Conservation (phyloP, 92 coral and sea anemone species). For the Epizoanthus scotinus region DNA sequence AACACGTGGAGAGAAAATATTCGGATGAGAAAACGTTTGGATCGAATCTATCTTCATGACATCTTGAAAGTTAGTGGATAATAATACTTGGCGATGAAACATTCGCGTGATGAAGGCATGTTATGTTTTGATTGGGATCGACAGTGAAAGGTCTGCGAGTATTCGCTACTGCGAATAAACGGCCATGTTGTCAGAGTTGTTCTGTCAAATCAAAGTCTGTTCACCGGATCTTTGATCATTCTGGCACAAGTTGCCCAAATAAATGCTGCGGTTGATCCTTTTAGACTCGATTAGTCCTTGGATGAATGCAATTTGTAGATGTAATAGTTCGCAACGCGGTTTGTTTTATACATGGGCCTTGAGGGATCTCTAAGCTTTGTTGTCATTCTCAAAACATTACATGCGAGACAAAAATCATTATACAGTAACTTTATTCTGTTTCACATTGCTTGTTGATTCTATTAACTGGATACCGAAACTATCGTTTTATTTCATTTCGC, state of each 20-base stretch:
- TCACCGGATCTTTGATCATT: neutral
- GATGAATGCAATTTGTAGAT: constrained; percentile 14
- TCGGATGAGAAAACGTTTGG: neutral
- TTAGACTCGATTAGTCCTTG: constrained; percentile 25
- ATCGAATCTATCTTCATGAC: constrained; percentile 10
- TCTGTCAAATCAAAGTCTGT: constrained; percentile 24
- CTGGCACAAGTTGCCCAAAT: neutral
- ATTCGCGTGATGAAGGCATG: constrained; percentile 34
- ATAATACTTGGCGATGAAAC: constrained; percentile 26
- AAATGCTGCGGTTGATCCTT: neutral
- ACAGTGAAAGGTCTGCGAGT: constrained; percentile 29
- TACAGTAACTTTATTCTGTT: constrained; percentile 21
- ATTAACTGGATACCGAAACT: no score
- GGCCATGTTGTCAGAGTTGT: constrained; percentile 19
- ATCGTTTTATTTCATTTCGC: no score
- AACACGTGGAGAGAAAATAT: constrained; percentile 22
- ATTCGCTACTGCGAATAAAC: constrained; percentile 7
- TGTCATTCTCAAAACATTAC: constrained; percentile 27
- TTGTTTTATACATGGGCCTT: constrained; percentile 16
- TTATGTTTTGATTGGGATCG: constrained; percentile 40
- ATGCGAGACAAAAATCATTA: neutral
- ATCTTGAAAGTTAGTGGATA: constrained; percentile 22
- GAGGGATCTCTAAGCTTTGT: constrained; percentile 23
- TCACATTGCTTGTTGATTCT: neutral
- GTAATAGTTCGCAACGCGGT: neutral